Evolutionary conservation across 2,797 vertebrate species (phyloP).

Genomic region (Anguilla marmorata): DNA sequence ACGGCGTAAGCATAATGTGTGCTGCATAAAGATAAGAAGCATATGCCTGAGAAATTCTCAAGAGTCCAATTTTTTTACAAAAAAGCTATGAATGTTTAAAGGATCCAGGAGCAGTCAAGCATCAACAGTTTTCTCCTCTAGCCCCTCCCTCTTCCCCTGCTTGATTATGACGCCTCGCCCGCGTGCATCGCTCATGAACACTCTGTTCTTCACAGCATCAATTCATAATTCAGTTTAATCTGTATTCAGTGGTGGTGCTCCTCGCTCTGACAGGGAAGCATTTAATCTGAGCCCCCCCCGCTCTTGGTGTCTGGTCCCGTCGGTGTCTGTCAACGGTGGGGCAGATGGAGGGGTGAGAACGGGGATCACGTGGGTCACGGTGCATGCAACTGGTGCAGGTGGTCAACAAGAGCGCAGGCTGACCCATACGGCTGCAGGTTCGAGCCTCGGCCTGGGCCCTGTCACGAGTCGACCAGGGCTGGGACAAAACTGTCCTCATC

Average conservation of each 20-base stretch:
- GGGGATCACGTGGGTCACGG: background rate
- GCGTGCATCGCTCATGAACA: background rate
- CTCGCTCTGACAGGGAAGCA: background rate
- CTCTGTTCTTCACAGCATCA: background rate
- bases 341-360: background rate
- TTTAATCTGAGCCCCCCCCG: background rate
- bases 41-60: background rate
- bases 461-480: too few species aligned
- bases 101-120: background rate
- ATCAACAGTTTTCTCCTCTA: background rate
- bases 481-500: too few species aligned
- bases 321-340: background rate
- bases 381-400: background rate
- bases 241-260: background rate
- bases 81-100: background rate
- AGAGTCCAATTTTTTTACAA: background rate
- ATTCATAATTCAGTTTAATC: constrained; percentile 2
- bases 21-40: background rate
- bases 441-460: too few species aligned
- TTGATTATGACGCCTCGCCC: background rate
- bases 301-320: background rate
- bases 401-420: too few species aligned
- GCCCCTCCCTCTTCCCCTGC: background rate
- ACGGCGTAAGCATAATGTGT: background rate
- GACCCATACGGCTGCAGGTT: too few species aligned